Conservation (phyloP, 1,140 invertebrate genomes). For the Medauroidea extradentata region DNA sequence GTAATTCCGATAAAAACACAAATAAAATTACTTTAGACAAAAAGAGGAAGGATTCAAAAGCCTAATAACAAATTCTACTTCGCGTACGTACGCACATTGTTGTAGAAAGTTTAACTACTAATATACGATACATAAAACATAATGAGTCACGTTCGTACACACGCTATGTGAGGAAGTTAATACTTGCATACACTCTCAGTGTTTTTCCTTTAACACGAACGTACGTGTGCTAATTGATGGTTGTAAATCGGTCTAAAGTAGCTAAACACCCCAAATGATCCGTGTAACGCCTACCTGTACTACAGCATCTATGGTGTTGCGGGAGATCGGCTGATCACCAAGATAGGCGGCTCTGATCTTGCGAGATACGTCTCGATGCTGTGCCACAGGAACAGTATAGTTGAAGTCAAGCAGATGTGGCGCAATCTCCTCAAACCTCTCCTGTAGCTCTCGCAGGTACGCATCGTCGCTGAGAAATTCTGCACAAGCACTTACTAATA, state of each 20-base stretch:
- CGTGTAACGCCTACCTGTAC: conserved; percentile 17
- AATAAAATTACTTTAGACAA: too few relatives aligned
- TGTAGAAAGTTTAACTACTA: too few relatives aligned
- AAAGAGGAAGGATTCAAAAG: too few relatives aligned
- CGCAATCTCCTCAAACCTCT: conserved; percentile 24
- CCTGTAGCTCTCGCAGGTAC: conserved; percentile 14
- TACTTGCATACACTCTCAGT: too few relatives aligned
- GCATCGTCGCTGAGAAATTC: conserved; percentile 15
- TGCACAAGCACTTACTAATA: too few relatives aligned
- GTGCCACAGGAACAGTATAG: conserved; percentile 13
- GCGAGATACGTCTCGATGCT: conserved; percentile 12
- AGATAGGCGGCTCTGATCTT: conserved; percentile 24
- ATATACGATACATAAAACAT: too few relatives aligned
- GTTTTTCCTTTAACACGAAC: background rate
- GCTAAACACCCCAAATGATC: background rate
- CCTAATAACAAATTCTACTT: too few relatives aligned
- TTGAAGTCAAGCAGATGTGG: conserved; percentile 28
- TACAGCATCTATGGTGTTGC: conserved; percentile 12
- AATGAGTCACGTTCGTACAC: too few relatives aligned
- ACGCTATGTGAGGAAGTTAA: too few relatives aligned
- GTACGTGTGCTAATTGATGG: background rate
- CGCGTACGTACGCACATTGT: too few relatives aligned
- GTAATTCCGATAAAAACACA: too few relatives aligned
- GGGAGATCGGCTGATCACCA: conserved; percentile 5
- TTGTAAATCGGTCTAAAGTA: background rate